Evolutionary conservation across 2,113 vertebrate species (phyloP), one percentile per base, ranked within the genome.

Genomic region (Sinocyclocheilus grahami): DNA sequence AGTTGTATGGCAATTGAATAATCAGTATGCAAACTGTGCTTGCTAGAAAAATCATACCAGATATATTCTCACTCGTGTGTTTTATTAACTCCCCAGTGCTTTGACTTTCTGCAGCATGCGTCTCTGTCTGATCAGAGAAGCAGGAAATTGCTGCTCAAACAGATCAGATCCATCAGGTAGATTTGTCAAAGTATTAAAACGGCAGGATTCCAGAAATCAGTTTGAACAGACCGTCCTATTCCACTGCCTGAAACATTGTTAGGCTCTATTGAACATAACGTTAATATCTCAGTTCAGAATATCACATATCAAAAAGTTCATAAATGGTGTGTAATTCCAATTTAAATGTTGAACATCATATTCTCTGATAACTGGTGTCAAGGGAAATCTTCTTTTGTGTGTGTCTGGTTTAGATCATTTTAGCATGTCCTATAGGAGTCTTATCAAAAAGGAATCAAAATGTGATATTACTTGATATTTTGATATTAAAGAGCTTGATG

Each of bases 121-220:
- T 80, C 78, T 75, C 78, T 79, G 77, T 75, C 77, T 79, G 78
- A 79, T 79, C 60, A 81, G 22, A 20, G 78, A 48, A 81, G 46
- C 30, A 58, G 77, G 60, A 69, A 85, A 67, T 78, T 67, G 75
- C 63, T 51, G 10, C 69, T 42, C 79, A 81, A 46, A 65, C 79
- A 65, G n/a, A 65, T 65, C 37, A 65, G 78, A 81, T 48, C 39
- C n/a, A 65, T 81, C 60, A 63, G 14, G 37, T 13, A 67, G 60
- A 81, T 67, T 67, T 65, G 79, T 60, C 3, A 9, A 7, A 65
- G 22, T 14, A 20, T 18, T 65, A 39, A 81, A 65, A 48, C n/a
- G 0, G 8, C 22, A 65, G 39, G 60, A 65, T 67, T 48, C 39
- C 37, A 27, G 79, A 42, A 37, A 81, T 67, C n/a, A 48, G 39